Percentiles rank a stretch among this genome's conserved stretches.
Conservation (phyloP, 2,888 invertebrate species). For the Epistrophe grossulariae region DNA sequence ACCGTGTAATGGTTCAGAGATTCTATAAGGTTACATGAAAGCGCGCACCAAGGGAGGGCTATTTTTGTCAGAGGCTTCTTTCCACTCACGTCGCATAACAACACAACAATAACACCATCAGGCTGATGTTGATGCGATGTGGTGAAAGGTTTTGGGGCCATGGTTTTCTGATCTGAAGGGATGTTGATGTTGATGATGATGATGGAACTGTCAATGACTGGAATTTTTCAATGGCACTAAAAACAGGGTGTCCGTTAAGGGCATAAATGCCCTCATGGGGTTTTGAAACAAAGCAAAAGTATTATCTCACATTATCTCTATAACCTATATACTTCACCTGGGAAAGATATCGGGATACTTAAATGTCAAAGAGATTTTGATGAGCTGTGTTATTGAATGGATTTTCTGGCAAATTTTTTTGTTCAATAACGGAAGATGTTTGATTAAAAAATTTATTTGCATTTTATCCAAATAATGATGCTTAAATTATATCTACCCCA, state of each 20-base stretch:
- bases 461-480: too few relatives aligned
- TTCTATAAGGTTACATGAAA: constrained; percentile 49
- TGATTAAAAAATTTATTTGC: too few relatives aligned
- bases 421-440: too few relatives aligned
- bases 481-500: too few relatives aligned
- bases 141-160: neutral
- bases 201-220: constrained; percentile 25
- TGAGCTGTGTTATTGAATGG: neutral
- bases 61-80: constrained; percentile 30
- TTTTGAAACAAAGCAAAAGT: neutral
- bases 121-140: constrained; percentile 4
- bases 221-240: neutral
- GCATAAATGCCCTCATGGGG: neutral
- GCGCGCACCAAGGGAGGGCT: constrained; percentile 37
- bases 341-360: neutral
- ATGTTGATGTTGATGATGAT: neutral
- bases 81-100: neutral
- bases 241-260: neutral
- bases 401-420: neutral
- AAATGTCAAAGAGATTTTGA: neutral
- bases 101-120: neutral
- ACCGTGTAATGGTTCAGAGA: constrained; percentile 47
- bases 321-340: neutral
- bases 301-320: neutral
- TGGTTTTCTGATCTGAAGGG: neutral